Base-by-base conservation (phyloP, 2,113 vertebrate species). In the Heloderma charlesbogerti region DNA sequence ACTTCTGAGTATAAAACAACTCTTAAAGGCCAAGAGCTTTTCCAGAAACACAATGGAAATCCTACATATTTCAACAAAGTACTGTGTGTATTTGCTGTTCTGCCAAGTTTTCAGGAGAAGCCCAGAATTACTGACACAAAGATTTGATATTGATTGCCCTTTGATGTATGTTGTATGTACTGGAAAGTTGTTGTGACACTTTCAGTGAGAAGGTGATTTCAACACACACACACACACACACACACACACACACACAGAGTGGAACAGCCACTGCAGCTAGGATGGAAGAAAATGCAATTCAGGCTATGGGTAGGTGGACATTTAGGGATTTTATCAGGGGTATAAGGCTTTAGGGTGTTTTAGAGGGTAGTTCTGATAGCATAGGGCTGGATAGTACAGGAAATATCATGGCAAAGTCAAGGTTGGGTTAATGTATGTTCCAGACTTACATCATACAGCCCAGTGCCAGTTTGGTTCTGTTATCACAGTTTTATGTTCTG, bases 71-170 rank as follows among this genome's bases (percentile, higher is more conserved):
- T 25, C 48, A 71, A n/a, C 29, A 18, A 45, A 31, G 13, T 86
- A 77, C 1, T n/a, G 4, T 22, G 45, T 51, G 10, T 51, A 1
- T 89, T 92, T 92, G 86, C 84, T 37, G 3, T 10, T 89, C 88
- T 82, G 57, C 90, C 37, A 84, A 69, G 78, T 51, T 90, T 77
- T 91, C 89, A 86, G 67, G 82, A 93, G 71, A 27, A n/a, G 81
- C 37, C 91, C 54, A 25, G 8, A 27, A 89, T 48, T 40, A n/a
- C 4, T 29, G 88, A 15, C 29, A 81, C 78, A 82, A 25, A 92
- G 90, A 92, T 89, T 43, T 48, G 84, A 92, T 10, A 34, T 87
- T 82, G 89, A 93, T 87, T 75, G 87, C 74, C 54, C 85, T 45
- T 34, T 51, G 27, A 20, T 82, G 51, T 31, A 37, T 82, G 54